A percentile compares a stretch with the other conserved stretches of the same genome.
These are phyloP conservation scores for Diadumene lineata DNA, from an alignment of 92 coral and sea anemone genomes.

Conservation along the genomic window DNA sequence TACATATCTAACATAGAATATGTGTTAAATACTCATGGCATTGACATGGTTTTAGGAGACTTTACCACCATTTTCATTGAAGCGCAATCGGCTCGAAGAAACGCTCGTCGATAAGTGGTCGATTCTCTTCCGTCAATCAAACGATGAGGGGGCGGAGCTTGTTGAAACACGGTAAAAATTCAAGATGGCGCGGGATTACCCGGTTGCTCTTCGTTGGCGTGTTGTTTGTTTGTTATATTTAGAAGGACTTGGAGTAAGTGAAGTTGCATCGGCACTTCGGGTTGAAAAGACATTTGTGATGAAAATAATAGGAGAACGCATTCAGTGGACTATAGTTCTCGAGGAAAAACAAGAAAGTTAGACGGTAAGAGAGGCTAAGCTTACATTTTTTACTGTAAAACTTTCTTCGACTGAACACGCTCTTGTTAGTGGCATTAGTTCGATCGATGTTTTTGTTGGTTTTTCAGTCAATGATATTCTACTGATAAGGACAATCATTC, in stretches of 20 bases:
- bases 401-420: background rate
- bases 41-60: too few relatives aligned
- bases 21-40: too few relatives aligned
- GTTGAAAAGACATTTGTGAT: constrained; percentile 18
- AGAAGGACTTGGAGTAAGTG: background rate
- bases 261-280: background rate
- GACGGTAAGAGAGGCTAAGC: constrained; percentile 6
- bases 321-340: background rate
- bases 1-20: too few relatives aligned
- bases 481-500: background rate
- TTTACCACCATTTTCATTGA: too few relatives aligned
- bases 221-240: constrained; percentile 20
- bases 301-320: constrained; percentile 12
- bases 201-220: constrained; percentile 27
- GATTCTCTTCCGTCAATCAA: constrained; percentile 21
- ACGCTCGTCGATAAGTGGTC: too few relatives aligned
- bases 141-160: constrained; percentile 12
- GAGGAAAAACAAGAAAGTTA: constrained; percentile 5
- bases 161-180: background rate
- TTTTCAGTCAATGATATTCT: constrained; percentile 16
- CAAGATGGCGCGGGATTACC: constrained; percentile 33
- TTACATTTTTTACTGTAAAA: background rate
- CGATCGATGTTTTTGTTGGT: background rate
- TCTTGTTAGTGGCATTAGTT: too few relatives aligned
- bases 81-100: too few relatives aligned